These are phyloP conservation scores for Callosobruchus maculatus DNA, from an alignment of 2,888 invertebrate species.

Conservation along the genomic window DNA sequence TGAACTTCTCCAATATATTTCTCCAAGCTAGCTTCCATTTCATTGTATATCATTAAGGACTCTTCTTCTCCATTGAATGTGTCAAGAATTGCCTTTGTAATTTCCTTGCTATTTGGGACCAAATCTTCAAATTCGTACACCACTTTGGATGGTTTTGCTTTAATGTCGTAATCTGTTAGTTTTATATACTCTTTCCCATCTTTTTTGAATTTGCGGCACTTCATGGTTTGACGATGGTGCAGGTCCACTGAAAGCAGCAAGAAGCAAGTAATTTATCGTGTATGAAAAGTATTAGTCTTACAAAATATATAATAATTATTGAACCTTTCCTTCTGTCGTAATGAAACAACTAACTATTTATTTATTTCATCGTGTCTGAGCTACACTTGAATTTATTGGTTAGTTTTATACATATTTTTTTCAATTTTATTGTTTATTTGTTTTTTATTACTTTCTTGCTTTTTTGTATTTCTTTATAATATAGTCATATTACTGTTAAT, in stretches of 20 bases:
- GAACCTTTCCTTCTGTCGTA: too few species aligned
- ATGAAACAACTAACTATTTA: too few species aligned
- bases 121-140: neutral
- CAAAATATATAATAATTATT: too few species aligned
- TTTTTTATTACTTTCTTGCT: too few species aligned
- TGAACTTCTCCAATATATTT: neutral
- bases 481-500: too few species aligned
- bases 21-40: neutral
- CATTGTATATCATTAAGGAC: neutral
- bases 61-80: neutral
- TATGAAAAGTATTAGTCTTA: too few species aligned
- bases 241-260: neutral
- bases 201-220: conserved; percentile 30
- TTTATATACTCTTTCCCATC: conserved; percentile 28
- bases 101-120: neutral
- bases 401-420: too few species aligned
- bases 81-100: neutral
- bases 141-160: conserved; percentile 18
- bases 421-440: too few species aligned
- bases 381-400: too few species aligned
- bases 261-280: too few species aligned
- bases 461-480: too few species aligned
- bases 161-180: conserved; percentile 44
- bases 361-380: too few species aligned
- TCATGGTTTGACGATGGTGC: conserved; percentile 4